Evolutionary conservation across 2,888 invertebrate genomes (phyloP), one percentile per base, ranked within the genome.

Genomic region (Pegoplata infirma): DNA sequence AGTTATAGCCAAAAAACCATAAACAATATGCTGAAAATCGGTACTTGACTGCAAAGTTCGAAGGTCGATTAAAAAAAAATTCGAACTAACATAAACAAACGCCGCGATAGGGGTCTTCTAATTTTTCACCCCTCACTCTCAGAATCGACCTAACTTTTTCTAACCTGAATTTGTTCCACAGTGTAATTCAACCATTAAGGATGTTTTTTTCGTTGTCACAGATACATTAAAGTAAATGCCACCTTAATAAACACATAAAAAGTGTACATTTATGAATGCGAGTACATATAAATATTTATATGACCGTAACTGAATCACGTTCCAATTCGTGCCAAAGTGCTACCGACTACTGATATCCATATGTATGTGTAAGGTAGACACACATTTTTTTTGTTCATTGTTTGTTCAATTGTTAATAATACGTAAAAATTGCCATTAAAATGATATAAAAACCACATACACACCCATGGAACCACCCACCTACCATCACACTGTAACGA

Each of bases 361-460:
- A 40, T 8, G 19, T 12, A 44, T 5, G 36, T 36, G 12, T 40
- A 23, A n/a, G n/a, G n/a, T n/a, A n/a, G n/a, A n/a, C n/a, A n/a
- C n/a, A n/a, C n/a, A n/a, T n/a, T n/a, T n/a, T n/a, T n/a, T n/a
- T 17, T 21, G 7, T 21, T 10, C 25, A 55, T 7, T 53, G 40
- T 66, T 66, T 66, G 51, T 40, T 53, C 40, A 55, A 12, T 44
- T 66, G 66, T 36, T 36, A 36, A 32, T 51, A 49, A 49, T 36
- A 64, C 49, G 14, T 64, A 49, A 64, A 64, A 46, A 64, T 14
- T 59, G 12, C 6, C 51, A 79, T 84, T 81, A 76, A 77, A 51
- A 25, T 44, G 8, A 21, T 40, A 63, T 46, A 71, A 69, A 64
- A 36, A 40, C 32, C 21, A 7, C 56, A 19, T 28, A 21, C 12